Evolutionary conservation across 2,888 invertebrate species (phyloP).

Genomic region (Megamerina dolium): DNA sequence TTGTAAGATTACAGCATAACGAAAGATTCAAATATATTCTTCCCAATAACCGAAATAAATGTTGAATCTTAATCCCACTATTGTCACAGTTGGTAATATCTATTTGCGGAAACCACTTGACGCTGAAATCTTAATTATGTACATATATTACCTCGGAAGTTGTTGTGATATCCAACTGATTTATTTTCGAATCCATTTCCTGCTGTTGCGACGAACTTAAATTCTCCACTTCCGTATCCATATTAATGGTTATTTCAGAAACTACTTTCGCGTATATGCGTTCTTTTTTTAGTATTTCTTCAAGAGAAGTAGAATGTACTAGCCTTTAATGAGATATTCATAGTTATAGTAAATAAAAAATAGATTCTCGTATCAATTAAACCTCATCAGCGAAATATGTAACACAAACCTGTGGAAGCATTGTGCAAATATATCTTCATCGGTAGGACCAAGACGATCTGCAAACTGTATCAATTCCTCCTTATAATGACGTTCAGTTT

Average conservation of each 20-base stretch:
- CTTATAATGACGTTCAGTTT: slow-evolving; percentile 74
- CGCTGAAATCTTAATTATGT: not conserved
- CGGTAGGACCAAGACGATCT: slow-evolving; percentile 72
- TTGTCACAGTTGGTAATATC: too few species aligned
- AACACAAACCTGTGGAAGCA: slow-evolving; percentile 47
- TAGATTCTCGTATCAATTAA: too few species aligned
- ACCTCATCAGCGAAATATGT: too few species aligned
- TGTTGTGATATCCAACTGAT: slow-evolving; percentile 67
- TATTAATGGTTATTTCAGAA: slow-evolving; percentile 63
- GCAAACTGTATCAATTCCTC: slow-evolving; percentile 80
- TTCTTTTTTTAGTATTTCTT: slow-evolving; percentile 82
- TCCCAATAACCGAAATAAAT: too few species aligned
- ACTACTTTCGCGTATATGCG: slow-evolving; percentile 79
- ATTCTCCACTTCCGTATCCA: slow-evolving; percentile 65
- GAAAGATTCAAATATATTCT: not conserved
- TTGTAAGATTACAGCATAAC: not conserved
- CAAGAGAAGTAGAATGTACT: slow-evolving; percentile 80
- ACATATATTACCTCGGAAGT: slow-evolving; percentile 49
- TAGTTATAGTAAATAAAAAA: not conserved
- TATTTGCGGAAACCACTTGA: too few species aligned
- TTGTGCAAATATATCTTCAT: slow-evolving; percentile 65
- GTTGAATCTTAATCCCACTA: too few species aligned
- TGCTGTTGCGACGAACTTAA: slow-evolving; percentile 73
- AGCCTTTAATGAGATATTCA: slow-evolving; percentile 41
- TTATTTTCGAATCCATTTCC: slow-evolving; percentile 84